Conservation (phyloP, 1,140 invertebrate species). For the Calliphora vicina region DNA sequence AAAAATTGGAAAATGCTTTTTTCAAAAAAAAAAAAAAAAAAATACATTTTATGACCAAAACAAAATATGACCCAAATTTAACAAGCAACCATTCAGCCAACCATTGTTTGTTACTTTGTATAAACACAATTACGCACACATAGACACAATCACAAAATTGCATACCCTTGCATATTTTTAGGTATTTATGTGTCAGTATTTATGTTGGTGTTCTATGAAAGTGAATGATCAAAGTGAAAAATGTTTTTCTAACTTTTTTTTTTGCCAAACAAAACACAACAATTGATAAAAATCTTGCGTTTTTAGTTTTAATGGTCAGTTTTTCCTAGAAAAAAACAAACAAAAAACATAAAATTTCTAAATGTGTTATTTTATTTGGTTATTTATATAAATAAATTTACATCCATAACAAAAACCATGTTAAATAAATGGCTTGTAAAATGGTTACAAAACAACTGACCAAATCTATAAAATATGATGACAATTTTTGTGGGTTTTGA, state of each 20-base stretch:
- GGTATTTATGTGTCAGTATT: too few relatives aligned
- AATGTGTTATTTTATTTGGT: background rate
- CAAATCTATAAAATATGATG: background rate
- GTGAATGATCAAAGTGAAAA: background rate
- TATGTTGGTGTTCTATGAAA: background rate
- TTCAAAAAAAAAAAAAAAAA: background rate
- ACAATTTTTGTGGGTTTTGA: slow-evolving; percentile 6
- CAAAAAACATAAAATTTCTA: too few relatives aligned
- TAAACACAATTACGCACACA: too few relatives aligned
- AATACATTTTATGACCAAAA: background rate
- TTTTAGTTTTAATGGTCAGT: background rate
- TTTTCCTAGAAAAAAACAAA: too few relatives aligned
- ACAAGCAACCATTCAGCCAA: background rate
- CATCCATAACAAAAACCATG: background rate
- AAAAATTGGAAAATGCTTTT: background rate
- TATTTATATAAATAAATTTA: too few relatives aligned
- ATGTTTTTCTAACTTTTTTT: background rate
- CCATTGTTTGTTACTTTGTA: background rate
- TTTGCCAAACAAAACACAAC: background rate
- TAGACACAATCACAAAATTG: too few relatives aligned
- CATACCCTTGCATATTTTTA: background rate
- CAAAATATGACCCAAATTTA: background rate
- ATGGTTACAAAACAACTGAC: background rate
- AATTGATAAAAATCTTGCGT: background rate
- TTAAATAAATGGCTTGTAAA: background rate